A percentile compares a stretch with the other conserved stretches of the same genome.
phyloP scores from a whole-genome alignment of 2,888 invertebrate species.

The Rosalia funebris region DNA sequence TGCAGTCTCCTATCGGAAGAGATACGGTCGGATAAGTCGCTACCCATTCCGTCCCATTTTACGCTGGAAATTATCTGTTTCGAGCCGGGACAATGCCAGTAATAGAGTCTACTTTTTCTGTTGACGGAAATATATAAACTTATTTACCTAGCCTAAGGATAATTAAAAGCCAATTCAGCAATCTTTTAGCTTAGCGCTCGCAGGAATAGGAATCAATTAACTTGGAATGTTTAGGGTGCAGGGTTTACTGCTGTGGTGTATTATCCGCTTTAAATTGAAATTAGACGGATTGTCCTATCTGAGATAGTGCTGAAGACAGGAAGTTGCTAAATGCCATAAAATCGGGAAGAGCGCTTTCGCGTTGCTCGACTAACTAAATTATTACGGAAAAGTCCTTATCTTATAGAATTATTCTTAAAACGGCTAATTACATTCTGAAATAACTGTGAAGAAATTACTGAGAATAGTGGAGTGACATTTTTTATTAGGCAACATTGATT shows the following conservation, averaged over 20 bases:
- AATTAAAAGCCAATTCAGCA: constrained; percentile 19
- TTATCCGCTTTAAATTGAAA: constrained; percentile 2
- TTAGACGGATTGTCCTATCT: too few species aligned
- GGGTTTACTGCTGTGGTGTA: constrained; percentile 16
- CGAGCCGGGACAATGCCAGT: not conserved
- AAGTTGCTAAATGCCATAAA: too few species aligned
- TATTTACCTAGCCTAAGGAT: constrained; percentile 19
- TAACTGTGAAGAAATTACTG: too few species aligned
- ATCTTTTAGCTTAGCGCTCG: not conserved
- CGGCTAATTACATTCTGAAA: too few species aligned
- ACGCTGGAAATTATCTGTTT: not conserved
- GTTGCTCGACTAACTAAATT: too few species aligned
- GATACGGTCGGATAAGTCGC: constrained; percentile 6
- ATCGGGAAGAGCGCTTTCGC: too few species aligned
- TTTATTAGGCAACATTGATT: too few species aligned
- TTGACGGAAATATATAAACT: not conserved
- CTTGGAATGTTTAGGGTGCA: not conserved
- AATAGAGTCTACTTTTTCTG: constrained; percentile 17
- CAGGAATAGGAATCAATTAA: not conserved
- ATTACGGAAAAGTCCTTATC: too few species aligned
- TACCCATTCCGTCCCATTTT: not conserved
- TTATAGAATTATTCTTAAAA: too few species aligned
- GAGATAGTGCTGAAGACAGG: too few species aligned
- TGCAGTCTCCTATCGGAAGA: constrained; percentile 2
- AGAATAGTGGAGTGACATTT: too few species aligned